Evolutionary conservation across 2,113 vertebrate species (phyloP).

Genomic region (Suncus etruscus): DNA sequence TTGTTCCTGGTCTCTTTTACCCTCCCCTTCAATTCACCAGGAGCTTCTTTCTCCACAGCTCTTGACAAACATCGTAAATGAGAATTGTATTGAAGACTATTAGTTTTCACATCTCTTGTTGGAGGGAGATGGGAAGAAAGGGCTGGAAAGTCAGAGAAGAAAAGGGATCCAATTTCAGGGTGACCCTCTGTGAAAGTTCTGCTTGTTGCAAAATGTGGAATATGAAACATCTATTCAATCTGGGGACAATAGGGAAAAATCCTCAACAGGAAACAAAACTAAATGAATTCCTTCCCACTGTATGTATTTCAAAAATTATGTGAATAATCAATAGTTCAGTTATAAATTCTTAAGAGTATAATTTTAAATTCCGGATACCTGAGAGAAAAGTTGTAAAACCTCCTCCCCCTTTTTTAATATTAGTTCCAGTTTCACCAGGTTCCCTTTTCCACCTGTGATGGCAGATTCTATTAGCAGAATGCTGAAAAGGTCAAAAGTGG

Average conservation of each 20-base stretch:
- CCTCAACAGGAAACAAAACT: neutral
- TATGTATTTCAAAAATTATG: slow-evolving; percentile 26
- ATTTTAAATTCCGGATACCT: slow-evolving; percentile 25
- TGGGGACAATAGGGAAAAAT: neutral
- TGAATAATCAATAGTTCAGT: neutral
- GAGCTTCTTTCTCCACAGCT: slow-evolving; percentile 29
- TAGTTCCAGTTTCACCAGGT: slow-evolving; percentile 13
- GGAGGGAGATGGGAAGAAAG: neutral
- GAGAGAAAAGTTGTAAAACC: neutral
- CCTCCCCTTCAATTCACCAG: neutral
- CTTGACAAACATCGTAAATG: neutral
- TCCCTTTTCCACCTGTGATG: neutral
- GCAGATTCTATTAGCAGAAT: neutral
- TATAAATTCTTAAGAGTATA: slow-evolving; percentile 32
- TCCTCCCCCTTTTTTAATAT: neutral
- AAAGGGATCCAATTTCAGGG: slow-evolving; percentile 29
- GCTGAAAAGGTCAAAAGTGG: neutral
- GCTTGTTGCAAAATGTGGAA: neutral
- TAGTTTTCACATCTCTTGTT: neutral
- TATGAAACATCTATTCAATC: neutral
- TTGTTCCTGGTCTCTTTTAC: slow-evolving; percentile 17
- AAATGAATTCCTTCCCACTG: neutral
- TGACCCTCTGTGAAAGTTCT: slow-evolving; percentile 46
- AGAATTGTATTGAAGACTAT: neutral
- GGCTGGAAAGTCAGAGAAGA: slow-evolving; percentile 25